phyloP scores from a whole-genome alignment of 2,888 invertebrate genomes.

The Notodonta ziczac region DNA sequence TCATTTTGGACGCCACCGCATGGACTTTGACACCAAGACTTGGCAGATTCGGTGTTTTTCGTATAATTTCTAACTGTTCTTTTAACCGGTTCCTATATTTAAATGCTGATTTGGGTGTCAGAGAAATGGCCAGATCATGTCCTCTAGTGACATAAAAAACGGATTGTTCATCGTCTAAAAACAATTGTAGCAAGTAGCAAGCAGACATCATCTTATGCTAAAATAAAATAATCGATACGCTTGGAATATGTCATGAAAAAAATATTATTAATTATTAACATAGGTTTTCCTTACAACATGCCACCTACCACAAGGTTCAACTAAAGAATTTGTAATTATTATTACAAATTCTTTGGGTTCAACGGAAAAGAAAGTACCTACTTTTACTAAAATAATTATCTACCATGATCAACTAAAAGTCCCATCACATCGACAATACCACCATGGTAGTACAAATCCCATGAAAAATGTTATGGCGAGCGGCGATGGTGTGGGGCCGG shows the following conservation, averaged over 20 bases:
- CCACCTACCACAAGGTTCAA: no score
- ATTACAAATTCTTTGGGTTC: no score
- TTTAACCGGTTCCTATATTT: conserved; percentile 4
- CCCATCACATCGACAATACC: conserved; percentile 35
- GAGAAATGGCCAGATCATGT: not conserved
- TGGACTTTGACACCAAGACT: conserved; percentile 7
- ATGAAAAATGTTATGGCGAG: conserved; percentile 44
- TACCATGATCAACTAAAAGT: conserved; percentile 12
- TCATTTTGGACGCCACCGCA: not conserved
- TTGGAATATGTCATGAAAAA: no score
- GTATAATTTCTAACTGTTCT: conserved; percentile 1
- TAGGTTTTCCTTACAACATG: no score
- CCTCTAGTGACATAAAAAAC: not conserved
- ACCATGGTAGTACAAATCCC: conserved; percentile 48
- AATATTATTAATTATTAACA: no score
- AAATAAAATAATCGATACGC: no score
- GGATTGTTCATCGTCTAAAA: no score
- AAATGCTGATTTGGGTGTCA: not conserved
- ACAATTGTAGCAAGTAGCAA: no score
- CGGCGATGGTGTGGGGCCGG: conserved; percentile 65
- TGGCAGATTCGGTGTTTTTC: conserved; percentile 4
- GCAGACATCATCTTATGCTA: no score
- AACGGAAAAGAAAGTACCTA: no score
- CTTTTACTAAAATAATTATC: not conserved
- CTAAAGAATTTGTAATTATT: no score